Evolutionary conservation across 2,888 invertebrate genomes (phyloP), one percentile per base, ranked within the genome.

Genomic region (Callinectes sapidus): DNA sequence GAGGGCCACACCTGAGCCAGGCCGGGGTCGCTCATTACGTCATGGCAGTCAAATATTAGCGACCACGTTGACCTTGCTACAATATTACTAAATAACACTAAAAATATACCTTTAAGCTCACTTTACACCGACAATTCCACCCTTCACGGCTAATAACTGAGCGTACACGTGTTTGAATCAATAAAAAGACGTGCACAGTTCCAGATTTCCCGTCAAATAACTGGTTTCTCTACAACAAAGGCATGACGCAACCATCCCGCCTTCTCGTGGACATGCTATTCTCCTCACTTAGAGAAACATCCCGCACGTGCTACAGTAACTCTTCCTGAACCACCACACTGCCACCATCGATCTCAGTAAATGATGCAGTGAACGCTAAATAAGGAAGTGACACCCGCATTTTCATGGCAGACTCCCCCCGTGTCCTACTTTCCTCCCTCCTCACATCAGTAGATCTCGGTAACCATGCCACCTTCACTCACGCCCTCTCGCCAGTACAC

Each of bases 361-460:
- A 87, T 18, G 23, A 87, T 28, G 16, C 87, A 48, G n/a, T 28
- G n/a, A 71, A n/a, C n/a, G 71, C 71, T 71, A 71, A 91, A 91
- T 89, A 91, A 91, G 88, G 88, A 42, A 66, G 28, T 91, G 91
- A 88, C 91, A 91, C 55, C 91, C 88, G 91, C 54, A 48, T 54
- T 16, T 23, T 71, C 77, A 86, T 87, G 61, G 23, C 77, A 87
- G 71, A 88, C 71, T 77, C 88, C 71, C 91, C 88, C 71, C 91
- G 77, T 91, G 91, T 28, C 91, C 91, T 81, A 88, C 54, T 88
- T 91, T 87, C 77, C 77, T 32, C 32, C 28, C 23, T 66, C 13
- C 13, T 42, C 28, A 54, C 23, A 18, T 13, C 23, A n/a, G 35
- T n/a, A 32, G 18, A n/a, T 10, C 23, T 39, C 42, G 0, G n/a